phyloP scores from a whole-genome alignment of 1,140 invertebrate species.

The Brachionus koreanus region DNA sequence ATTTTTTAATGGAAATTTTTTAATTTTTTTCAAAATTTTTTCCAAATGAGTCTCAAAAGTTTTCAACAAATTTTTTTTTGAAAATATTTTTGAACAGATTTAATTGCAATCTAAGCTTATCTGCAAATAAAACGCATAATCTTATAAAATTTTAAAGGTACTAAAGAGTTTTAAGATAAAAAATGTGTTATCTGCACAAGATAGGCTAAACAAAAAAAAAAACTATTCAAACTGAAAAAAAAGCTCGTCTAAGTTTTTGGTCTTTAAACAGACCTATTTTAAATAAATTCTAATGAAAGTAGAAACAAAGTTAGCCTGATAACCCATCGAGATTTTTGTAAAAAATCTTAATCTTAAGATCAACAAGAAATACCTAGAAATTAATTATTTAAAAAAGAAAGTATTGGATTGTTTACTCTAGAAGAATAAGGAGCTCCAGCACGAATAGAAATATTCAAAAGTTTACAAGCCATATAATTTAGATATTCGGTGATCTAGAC shows the following conservation, averaged over 20 bases:
- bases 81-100: no score
- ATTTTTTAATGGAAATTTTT: no score
- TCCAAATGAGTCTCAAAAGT: no score
- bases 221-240: neutral
- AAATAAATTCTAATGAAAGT: neutral
- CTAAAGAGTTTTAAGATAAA: no score
- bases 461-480: neutral
- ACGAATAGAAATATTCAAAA: neutral
- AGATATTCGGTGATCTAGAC: slow-evolving; percentile 5
- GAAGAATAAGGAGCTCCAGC: neutral
- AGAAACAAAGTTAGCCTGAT: slow-evolving; percentile 1
- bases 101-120: no score
- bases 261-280: neutral
- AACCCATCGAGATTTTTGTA: neutral
- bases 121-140: no score
- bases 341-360: neutral
- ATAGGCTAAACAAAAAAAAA: neutral
- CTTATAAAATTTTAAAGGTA: no score
- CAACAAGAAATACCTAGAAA: neutral
- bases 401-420: neutral
- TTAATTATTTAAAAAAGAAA: neutral
- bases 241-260: no score
- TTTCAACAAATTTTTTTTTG: no score
- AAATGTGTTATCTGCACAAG: neutral
- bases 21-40: no score